A percentile compares a stretch with the other conserved stretches of the same genome.
phyloP scores from a whole-genome alignment of 2,113 vertebrate genomes.

The Tupaia tana region DNA sequence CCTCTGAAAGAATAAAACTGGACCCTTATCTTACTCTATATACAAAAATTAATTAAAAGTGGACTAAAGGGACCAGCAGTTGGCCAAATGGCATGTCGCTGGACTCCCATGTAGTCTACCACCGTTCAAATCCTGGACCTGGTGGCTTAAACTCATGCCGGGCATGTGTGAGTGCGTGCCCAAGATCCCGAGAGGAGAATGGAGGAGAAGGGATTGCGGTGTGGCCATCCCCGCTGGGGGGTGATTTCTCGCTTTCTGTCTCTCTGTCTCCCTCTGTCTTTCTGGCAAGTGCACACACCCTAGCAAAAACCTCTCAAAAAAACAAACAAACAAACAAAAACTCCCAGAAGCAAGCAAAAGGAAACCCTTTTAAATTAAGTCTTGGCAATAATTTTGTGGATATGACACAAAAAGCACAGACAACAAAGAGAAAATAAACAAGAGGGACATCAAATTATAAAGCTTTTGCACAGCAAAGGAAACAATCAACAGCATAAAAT shows the following conservation, averaged over 20 bases:
- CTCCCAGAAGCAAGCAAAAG: not conserved
- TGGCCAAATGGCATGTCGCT: no score
- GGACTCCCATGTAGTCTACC: no score
- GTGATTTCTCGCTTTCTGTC: no score
- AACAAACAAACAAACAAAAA: not conserved
- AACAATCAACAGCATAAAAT: not conserved
- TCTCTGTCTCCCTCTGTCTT: no score
- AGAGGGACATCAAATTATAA: not conserved
- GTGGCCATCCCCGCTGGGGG: no score
- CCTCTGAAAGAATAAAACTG: not conserved
- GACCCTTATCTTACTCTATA: not conserved
- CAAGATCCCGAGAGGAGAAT: no score
- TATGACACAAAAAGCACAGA: not conserved
- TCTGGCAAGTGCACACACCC: no score
- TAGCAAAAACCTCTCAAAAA: no score
- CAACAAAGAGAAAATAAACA: not conserved
- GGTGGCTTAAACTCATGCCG: no score
- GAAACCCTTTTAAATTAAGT: not conserved
- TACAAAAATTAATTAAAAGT: not conserved
- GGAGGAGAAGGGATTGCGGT: no score
- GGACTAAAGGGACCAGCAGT: not conserved
- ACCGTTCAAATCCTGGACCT: no score
- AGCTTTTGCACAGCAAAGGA: not conserved
- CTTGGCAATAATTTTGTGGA: not conserved
- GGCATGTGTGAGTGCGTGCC: no score